Evolutionary conservation across 2,113 vertebrate species (phyloP).

Genomic region (Lycocorax pyrrhopterus): DNA sequence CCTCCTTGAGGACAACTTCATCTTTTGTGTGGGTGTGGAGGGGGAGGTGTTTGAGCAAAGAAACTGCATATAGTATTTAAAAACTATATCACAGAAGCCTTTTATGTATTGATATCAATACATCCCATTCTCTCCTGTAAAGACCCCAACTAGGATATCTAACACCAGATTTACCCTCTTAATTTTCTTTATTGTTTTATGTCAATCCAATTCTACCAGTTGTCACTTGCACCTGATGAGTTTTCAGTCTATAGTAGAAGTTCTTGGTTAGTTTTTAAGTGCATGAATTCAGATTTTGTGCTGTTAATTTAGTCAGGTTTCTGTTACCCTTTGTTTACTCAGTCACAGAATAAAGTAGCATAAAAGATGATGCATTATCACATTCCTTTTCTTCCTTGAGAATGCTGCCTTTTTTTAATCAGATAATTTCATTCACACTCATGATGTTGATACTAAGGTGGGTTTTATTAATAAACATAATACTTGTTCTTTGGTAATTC

Average conservation of each 20-base stretch:
- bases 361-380: background rate
- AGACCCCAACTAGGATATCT: background rate
- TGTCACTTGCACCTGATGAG: background rate
- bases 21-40: background rate
- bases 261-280: background rate
- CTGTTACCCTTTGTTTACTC: background rate
- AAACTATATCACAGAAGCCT: background rate
- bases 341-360: background rate
- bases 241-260: background rate
- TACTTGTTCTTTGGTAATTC: background rate
- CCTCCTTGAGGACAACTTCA: background rate
- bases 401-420: background rate
- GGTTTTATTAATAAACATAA: background rate
- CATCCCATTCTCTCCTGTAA: background rate
- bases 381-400: background rate
- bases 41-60: background rate
- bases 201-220: background rate
- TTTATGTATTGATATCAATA: background rate
- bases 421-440: background rate
- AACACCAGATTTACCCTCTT: background rate
- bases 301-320: background rate
- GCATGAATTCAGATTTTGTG: background rate
- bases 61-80: accelerated
- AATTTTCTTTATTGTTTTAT: background rate
- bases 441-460: background rate